These are phyloP conservation scores for Trissoscelio sp. DNA, from an alignment of 2,888 invertebrate genomes.

Conservation along the genomic window DNA sequence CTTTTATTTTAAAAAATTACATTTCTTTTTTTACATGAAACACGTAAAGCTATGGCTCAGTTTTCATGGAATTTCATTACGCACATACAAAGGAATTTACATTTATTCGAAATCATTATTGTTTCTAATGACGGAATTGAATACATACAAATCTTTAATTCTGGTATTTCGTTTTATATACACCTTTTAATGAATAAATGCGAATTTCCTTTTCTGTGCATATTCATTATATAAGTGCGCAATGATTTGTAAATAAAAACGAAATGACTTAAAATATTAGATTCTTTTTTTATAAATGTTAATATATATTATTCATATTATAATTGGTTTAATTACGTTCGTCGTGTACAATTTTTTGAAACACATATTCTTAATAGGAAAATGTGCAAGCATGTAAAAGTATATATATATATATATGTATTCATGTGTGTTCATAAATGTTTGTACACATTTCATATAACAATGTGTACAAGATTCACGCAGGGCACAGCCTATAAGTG, in stretches of 20 bases:
- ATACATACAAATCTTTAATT: no score
- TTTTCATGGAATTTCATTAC: no score
- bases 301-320: constrained; percentile 8
- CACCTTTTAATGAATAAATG: constrained; percentile 11
- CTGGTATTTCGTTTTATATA: no score
- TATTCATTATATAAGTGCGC: neutral
- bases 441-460: constrained; percentile 37
- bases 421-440: constrained; percentile 35
- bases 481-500: constrained; percentile 76
- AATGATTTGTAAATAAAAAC: neutral
- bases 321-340: constrained; percentile 21
- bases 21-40: no score
- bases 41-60: no score
- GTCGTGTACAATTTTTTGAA: constrained; percentile 29
- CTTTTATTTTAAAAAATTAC: no score
- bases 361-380: constrained; percentile 34
- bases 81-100: no score
- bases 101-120: no score
- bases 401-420: constrained; percentile 24
- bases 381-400: constrained; percentile 43
- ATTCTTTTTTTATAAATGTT: constrained; percentile 6
- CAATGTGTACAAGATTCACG: constrained; percentile 51
- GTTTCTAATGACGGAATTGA: no score
- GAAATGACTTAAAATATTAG: constrained; percentile 9
- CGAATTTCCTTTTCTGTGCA: constrained; percentile 3